These are phyloP conservation scores for Orius laevigatus DNA, from an alignment of 1,140 invertebrate species.

Conservation along the genomic window DNA sequence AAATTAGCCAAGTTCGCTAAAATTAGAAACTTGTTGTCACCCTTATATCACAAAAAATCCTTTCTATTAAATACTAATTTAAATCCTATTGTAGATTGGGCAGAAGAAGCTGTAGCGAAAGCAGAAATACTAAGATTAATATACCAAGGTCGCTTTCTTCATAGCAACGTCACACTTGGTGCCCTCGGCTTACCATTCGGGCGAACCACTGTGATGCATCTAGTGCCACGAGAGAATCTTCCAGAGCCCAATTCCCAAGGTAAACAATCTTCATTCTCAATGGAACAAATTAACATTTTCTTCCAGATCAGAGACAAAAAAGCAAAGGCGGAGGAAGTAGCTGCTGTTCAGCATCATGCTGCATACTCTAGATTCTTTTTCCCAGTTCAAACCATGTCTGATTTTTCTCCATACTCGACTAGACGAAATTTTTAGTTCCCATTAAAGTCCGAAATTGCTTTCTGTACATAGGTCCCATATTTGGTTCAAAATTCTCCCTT, in stretches of 20 bases:
- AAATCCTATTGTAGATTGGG: conserved; percentile 88
- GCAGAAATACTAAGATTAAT: conserved; percentile 96
- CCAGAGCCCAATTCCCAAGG: conserved; percentile 98
- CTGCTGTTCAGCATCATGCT: conserved; percentile 81
- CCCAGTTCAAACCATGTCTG: conserved; percentile 2
- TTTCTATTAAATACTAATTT: too few relatives aligned
- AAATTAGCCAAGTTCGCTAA: too few relatives aligned
- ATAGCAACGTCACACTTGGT: conserved; percentile 96
- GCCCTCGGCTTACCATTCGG: conserved; percentile 89
- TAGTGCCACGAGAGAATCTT: conserved; percentile 95
- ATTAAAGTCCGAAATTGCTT: conserved; percentile 7
- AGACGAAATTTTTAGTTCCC: conserved; percentile 1
- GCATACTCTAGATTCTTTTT: conserved; percentile 58
- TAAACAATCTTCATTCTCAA: conserved; percentile 28
- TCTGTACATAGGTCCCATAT: background rate
- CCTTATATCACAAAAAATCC: too few relatives aligned
- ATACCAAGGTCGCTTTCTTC: conserved; percentile 97
- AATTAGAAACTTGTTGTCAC: too few relatives aligned
- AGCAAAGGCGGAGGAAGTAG: conserved; percentile 83
- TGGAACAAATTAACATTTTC: conserved; percentile 22
- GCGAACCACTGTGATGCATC: conserved; percentile 98
- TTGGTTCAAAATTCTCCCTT: background rate
- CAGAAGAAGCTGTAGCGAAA: conserved; percentile 82
- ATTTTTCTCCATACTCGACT: conserved; percentile 4
- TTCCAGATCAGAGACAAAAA: conserved; percentile 85